Base-by-base conservation (phyloP, 2,113 vertebrate species). In the Cephalophus harveyi region DNA sequence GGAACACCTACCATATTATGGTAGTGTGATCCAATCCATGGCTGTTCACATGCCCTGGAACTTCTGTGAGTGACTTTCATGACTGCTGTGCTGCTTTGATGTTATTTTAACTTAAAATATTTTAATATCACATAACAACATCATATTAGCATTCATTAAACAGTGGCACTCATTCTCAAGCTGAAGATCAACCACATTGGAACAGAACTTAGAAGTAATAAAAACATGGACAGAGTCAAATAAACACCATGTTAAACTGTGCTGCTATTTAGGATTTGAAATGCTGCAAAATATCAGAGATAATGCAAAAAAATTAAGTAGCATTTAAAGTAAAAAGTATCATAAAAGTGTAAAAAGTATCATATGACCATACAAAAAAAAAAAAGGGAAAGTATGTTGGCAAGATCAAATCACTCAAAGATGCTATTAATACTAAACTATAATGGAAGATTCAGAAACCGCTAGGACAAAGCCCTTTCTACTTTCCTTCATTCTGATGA, bases 81-180 rank as follows among this genome's bases (percentile, higher is more conserved):
- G 40, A 86, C 21, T 23, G 23, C 33, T 71, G 33, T 89, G 81
- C 36, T 95, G 27, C 57, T 95, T 33, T 84, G 59, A 57, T 23
- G 28, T 71, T 71, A 87, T 46, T 87, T 90, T 97, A 96, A 88
- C 30, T 83, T 91, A 54, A 95, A 86, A 36, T 95, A 81, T 57
- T 96, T 90, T 94, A 54, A 74, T 94, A 87, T 91, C n/a, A 84
- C 33, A 36, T 57, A 95, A 82, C 27, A 84, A 55, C 46, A 10
- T 82, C 52, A 89, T 87, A 81, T 43, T 30, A 71, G 36, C 74
- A 94, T 62, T 89, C 46, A 95, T 40, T 94, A 84, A 89, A 55
- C 52, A 27, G 54, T n/a, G 27, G 60, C 28, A 85, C 5, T 50
- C 86, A 55, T 59, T 82, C 36, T 91, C 64, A 87, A 83, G 55